Base-by-base conservation (phyloP, 2,797 vertebrate genomes). In the Chloroceryle inda region DNA sequence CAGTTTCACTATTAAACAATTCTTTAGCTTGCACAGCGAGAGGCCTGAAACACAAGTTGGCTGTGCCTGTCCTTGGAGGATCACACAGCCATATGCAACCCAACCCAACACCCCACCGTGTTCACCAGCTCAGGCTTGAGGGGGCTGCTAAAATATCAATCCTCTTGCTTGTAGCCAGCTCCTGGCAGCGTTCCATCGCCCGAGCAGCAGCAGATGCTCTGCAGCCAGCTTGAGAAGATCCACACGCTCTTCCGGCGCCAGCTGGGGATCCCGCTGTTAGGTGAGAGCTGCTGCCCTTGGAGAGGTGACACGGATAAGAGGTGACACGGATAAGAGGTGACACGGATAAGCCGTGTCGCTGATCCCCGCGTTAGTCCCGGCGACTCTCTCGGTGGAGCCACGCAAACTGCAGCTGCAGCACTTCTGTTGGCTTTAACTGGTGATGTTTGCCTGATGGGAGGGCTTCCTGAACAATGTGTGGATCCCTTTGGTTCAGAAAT, bases 201-300 rank as follows among this genome's bases (percentile, higher is more conserved):
- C 1, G 99, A 99, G 96, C 98, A 99, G 97, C 99, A 99, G 98
- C 98, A 99, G 98, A 98, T 98, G 98, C 96, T 99, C 92, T 98
- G 98, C 85, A 89, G 96, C 85, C 99, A 99, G 97, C 98, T 99
- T 3, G 98, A 99, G 95, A 99, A 98, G 95, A 99, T 99, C 90
- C 99, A 99, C 95, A 98, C 97, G 2, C 98, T 99, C 55, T 99
- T 99, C 96, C 98, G 98, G 82, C 99, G 99, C 91, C 99, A 99
- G 98, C 96, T 99, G 98, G 98, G 99, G 31, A 87, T 99, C 85
- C 99, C 99, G 0, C 98, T 99, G 87, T 98, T 99, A 87, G 99
- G 99, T 99, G 97, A 98, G 98, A 63, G 69, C 69, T 24, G 16
- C 18, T 7, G 50, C 4, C 1, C 67, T 64, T 12, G 64, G 38